Evolutionary conservation across 2,888 invertebrate genomes (phyloP).

Genomic region (Arctia plantaginis): DNA sequence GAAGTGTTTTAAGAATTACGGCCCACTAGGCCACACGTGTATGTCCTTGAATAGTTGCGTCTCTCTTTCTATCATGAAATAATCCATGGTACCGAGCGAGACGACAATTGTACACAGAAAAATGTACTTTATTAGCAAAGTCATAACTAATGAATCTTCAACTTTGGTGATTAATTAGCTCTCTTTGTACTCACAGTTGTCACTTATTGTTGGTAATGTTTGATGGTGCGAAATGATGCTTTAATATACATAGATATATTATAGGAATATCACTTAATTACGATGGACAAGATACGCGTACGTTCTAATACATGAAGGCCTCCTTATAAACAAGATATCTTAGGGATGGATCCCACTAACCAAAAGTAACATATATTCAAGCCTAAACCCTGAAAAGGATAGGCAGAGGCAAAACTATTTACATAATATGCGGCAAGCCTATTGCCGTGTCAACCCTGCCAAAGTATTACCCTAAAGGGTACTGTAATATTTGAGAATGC

Average conservation of each 20-base stretch:
- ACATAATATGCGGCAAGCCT: too few species aligned
- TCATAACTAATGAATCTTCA: conserved; percentile 18
- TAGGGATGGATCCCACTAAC: background rate
- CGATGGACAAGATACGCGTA: conserved; percentile 13
- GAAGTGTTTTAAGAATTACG: background rate
- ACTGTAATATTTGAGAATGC: too few species aligned
- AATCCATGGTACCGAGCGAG: background rate
- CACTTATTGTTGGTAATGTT: conserved; percentile 46
- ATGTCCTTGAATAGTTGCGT: background rate
- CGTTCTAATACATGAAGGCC: conserved; percentile 29
- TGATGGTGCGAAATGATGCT: conserved; percentile 67
- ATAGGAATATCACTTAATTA: conserved; percentile 29
- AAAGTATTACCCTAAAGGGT: too few species aligned
- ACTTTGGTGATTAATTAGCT: conserved; percentile 30
- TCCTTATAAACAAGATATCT: background rate
- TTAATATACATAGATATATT: conserved; percentile 55
- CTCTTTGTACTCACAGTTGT: conserved; percentile 44
- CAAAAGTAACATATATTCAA: background rate
- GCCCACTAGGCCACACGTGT: background rate
- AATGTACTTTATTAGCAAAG: conserved; percentile 21
- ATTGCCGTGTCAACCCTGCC: too few species aligned
- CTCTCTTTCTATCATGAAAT: background rate
- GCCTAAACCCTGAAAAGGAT: background rate
- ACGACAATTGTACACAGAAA: background rate
- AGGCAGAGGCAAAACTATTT: background rate